Evolutionary conservation across 2,888 invertebrate species (phyloP), one percentile per base, ranked within the genome.

Genomic region (Toxonevra muliebris): DNA sequence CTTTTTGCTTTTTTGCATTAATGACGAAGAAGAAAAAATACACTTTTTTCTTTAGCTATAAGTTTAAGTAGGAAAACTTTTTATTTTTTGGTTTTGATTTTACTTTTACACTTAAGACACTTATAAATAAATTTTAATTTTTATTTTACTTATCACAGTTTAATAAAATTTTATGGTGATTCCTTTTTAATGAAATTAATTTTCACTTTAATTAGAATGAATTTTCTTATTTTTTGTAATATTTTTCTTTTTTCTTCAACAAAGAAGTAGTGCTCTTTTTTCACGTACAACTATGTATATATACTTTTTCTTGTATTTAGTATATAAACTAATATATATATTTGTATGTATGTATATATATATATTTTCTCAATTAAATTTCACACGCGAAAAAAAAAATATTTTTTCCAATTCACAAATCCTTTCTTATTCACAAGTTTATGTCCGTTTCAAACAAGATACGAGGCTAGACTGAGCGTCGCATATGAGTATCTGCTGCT

Each of bases 391-490:
- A 63, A 66, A 45, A 61, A 66, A 66, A 60, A 48, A n/a, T 30
- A 60, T 42, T 17, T 52, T 61, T 67, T 70, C 61, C 67, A 57
- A 40, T 43, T 45, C 48, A 48, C 48, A 48, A 48, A 48, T 11
- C 13, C 13, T 8, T 48, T 15, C 17, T 63, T 40, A 41, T 66
- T 48, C 59, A 53, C 45, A 67, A 30, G 17, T 58, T 69, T 60
- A 65, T 69, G 69, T 71, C 65, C 69, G 67, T 65, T 70, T 66
- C 61, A 70, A 69, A 69, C 68, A 63, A 73, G 71, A 69, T 72
- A 65, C 69, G 70, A 68, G 62, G 69, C 70, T 70, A 71, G 73
- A 74, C 73, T 74, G 74, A 72, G 71, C 68, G 63, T 20, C 43
- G 55, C 55, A 52, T 64, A 70, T 71, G 68, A 42, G 45, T 40